Percentiles rank a stretch among this genome's conserved stretches.
Conservation (phyloP, 2,113 vertebrate species). For the Ophthalmotilapia sp. region DNA sequence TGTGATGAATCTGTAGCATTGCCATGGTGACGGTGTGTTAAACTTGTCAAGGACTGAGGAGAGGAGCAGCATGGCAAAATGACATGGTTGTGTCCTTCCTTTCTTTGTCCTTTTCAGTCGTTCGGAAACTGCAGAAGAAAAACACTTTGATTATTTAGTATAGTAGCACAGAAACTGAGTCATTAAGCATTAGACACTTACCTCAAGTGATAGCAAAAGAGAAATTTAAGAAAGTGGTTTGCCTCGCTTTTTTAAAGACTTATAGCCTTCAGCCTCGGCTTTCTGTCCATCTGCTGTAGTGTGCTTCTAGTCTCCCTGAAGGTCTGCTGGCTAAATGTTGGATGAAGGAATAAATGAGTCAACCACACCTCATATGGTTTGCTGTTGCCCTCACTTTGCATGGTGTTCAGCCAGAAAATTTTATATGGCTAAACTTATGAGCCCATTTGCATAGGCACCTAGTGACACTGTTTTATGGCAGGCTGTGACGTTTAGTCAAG, state of each 20-base stretch:
- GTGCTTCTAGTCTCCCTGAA: neutral
- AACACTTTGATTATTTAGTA: neutral
- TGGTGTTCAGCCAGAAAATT: neutral
- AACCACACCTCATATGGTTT: neutral
- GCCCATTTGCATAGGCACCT: constrained; percentile 21
- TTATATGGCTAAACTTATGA: neutral
- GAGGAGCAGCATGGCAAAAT: constrained; percentile 31
- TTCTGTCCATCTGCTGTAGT: neutral
- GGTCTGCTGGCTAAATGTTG: neutral
- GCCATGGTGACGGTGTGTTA: constrained; percentile 61
- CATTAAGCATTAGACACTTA: constrained; percentile 9
- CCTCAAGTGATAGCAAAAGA: neutral
- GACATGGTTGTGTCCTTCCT: neutral
- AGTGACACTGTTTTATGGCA: neutral
- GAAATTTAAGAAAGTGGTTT: neutral
- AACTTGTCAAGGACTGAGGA: constrained; percentile 3
- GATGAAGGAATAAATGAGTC: neutral
- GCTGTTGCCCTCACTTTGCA: constrained; percentile 20
- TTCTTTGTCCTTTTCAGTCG: neutral
- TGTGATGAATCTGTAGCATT: neutral
- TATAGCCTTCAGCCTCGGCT: neutral
- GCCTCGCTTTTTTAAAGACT: neutral
- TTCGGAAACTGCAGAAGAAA: neutral
- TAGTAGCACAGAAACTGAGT: neutral
- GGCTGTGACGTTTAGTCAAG: neutral